These are phyloP conservation scores for Keiferia lycopersicella DNA, from an alignment of 2,888 invertebrate species.

Conservation along the genomic window DNA sequence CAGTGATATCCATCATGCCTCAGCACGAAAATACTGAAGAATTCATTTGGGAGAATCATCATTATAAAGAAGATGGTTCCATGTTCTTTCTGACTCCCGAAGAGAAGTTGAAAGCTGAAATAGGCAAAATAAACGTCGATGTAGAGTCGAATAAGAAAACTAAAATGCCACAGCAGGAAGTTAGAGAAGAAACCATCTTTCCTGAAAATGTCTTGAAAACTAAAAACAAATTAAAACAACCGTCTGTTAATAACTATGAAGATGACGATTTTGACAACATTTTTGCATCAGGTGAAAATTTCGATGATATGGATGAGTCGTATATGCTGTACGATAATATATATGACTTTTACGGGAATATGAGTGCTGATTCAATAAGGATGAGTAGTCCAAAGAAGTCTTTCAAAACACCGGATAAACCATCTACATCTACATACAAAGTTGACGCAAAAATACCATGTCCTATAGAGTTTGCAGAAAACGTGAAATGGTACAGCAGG, in stretches of 20 bases:
- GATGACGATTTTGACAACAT: not conserved
- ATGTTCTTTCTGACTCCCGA: constrained; percentile 38
- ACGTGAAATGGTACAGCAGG: not conserved
- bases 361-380: no score
- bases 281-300: no score
- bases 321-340: no score
- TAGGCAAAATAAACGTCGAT: constrained; percentile 11
- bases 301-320: no score
- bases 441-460: not conserved
- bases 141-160: not conserved
- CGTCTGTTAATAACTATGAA: not conserved
- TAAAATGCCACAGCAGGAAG: not conserved
- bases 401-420: not conserved
- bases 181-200: not conserved
- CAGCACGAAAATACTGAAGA: constrained; percentile 29
- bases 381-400: no score
- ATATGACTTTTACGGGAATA: no score
- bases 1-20: constrained; percentile 38
- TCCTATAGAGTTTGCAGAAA: not conserved
- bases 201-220: not conserved
- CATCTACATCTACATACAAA: not conserved
- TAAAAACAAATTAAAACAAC: no score
- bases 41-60: constrained; percentile 31
- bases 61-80: constrained; percentile 33
- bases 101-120: constrained; percentile 34